These are phyloP conservation scores for Vanessa tameamea DNA, from an alignment of 1,140 invertebrate genomes.

Conservation along the genomic window DNA sequence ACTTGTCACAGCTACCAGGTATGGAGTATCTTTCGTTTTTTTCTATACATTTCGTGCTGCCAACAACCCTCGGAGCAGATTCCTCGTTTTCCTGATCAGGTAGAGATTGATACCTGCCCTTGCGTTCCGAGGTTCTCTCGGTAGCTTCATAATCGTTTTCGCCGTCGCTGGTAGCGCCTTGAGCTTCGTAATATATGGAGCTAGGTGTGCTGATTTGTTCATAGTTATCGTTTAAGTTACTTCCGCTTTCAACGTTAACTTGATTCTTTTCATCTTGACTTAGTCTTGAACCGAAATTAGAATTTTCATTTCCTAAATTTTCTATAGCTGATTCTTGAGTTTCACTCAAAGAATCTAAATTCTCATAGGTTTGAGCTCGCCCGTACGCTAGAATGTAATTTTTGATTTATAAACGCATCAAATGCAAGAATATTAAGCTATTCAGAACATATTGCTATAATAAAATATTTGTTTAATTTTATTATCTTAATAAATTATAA, in stretches of 20 bases:
- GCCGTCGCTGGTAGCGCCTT: neutral
- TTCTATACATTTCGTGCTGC: slow-evolving; percentile 81
- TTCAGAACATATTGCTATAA: too few species aligned
- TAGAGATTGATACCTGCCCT: slow-evolving; percentile 29
- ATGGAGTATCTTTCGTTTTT: slow-evolving; percentile 86
- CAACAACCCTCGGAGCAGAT: slow-evolving; percentile 39
- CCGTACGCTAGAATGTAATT: neutral
- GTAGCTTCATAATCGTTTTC: neutral
- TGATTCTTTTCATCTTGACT: slow-evolving; percentile 4
- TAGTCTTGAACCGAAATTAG: too few species aligned
- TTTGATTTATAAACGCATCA: neutral
- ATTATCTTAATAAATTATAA: too few species aligned
- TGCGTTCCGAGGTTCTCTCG: slow-evolving; percentile 6
- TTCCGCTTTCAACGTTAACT: slow-evolving; percentile 6
- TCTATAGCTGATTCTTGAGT: neutral
- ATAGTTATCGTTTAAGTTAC: slow-evolving; percentile 13
- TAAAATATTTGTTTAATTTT: too few species aligned
- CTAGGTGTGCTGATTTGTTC: slow-evolving; percentile 21
- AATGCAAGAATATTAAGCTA: too few species aligned
- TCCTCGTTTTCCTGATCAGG: slow-evolving; percentile 50
- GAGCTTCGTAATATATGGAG: slow-evolving; percentile 3
- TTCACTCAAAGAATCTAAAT: neutral
- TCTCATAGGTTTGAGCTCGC: neutral
- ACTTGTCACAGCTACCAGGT: slow-evolving; percentile 87
- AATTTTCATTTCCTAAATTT: too few species aligned